phyloP scores from a whole-genome alignment of 1,140 invertebrate genomes.

The Eumaeus atala region DNA sequence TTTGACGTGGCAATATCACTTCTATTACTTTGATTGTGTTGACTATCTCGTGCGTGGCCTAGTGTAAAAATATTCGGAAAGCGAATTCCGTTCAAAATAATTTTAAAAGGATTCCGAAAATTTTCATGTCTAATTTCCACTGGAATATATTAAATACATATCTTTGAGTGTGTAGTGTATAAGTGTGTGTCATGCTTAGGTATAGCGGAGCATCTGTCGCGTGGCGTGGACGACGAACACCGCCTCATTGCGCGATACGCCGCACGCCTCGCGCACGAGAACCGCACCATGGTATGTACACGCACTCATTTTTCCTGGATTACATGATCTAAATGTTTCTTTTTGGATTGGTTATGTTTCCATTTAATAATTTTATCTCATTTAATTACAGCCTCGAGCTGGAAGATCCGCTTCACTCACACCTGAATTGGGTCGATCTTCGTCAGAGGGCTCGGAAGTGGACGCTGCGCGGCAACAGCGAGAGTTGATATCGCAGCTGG shows the following conservation, averaged over 20 bases:
- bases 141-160: too few relatives aligned
- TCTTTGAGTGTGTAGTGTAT: background rate
- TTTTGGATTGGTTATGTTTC: too few relatives aligned
- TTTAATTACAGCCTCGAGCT: conserved; percentile 68
- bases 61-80: too few relatives aligned
- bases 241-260: conserved; percentile 96
- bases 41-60: too few relatives aligned
- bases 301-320: background rate
- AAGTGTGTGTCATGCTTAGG: conserved; percentile 26
- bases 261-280: conserved; percentile 92
- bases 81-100: too few relatives aligned
- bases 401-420: conserved; percentile 75
- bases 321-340: too few relatives aligned
- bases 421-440: conserved; percentile 79
- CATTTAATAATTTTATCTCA: conserved; percentile 15
- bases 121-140: too few relatives aligned
- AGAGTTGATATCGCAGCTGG: conserved; percentile 95
- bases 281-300: conserved; percentile 81
- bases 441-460: conserved; percentile 82
- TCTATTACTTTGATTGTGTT: too few relatives aligned
- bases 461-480: conserved; percentile 91
- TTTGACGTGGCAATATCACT: too few relatives aligned
- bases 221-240: conserved; percentile 91
- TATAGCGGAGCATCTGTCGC: conserved; percentile 57
- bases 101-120: too few relatives aligned